These are phyloP conservation scores for Euglossa dilemma DNA, from an alignment of 1,140 invertebrate genomes.

Conservation along the genomic window DNA sequence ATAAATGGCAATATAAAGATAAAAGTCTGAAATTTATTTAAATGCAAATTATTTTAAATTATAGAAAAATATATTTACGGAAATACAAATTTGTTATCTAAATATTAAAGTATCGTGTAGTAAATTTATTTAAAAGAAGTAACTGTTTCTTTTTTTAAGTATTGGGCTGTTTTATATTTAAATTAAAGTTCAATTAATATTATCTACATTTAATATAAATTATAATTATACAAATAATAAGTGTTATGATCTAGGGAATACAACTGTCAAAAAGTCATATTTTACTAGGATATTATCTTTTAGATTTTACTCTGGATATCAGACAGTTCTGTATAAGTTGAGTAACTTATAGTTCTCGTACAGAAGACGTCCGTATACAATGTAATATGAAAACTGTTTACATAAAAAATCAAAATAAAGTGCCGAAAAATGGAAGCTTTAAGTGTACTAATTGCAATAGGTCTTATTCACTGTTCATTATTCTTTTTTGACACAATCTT, in stretches of 20 bases:
- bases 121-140: neutral
- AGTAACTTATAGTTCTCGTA: neutral
- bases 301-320: neutral
- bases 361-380: neutral
- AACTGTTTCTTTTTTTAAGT: neutral
- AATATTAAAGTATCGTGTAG: neutral
- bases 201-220: neutral
- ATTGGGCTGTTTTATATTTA: neutral
- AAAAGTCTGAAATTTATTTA: neutral
- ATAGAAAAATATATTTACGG: neutral
- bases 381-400: slow-evolving; percentile 18
- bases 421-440: slow-evolving; percentile 76
- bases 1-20: neutral
- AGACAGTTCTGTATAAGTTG: neutral
- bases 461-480: slow-evolving; percentile 84
- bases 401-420: slow-evolving; percentile 29
- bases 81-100: neutral
- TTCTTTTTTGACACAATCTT: slow-evolving; percentile 89
- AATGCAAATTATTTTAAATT: neutral
- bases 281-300: slow-evolving; percentile 5
- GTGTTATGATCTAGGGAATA: slow-evolving; percentile 30
- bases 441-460: slow-evolving; percentile 77
- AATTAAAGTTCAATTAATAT: neutral
- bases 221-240: neutral
- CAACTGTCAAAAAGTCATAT: slow-evolving; percentile 1